These are phyloP conservation scores for Mirza zaza DNA, from an alignment of 2,113 vertebrate species.

Conservation along the genomic window DNA sequence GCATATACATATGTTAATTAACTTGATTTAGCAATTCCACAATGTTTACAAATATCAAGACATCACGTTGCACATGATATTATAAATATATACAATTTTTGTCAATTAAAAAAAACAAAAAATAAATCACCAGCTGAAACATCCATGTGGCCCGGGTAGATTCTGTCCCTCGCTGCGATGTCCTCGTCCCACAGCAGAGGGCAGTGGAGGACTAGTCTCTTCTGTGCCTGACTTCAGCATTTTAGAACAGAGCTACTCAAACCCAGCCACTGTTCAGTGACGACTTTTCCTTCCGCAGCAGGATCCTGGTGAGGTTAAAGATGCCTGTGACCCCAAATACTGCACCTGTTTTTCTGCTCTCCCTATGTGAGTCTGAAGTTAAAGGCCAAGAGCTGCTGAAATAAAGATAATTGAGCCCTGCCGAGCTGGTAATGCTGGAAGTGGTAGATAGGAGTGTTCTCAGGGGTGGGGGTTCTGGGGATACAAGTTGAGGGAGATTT, in stretches of 20 bases:
- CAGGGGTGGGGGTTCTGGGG: accelerated
- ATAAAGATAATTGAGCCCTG: neutral
- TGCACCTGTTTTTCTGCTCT: neutral
- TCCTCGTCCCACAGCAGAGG: conserved; percentile 66
- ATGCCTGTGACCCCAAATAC: neutral
- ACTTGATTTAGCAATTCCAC: neutral
- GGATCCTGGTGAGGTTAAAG: neutral
- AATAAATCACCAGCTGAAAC: neutral
- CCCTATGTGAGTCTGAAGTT: neutral
- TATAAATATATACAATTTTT: neutral
- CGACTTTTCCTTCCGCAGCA: neutral
- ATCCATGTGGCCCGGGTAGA: neutral
- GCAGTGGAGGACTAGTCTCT: conserved; percentile 52
- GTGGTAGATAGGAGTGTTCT: neutral
- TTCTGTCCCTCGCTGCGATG: neutral
- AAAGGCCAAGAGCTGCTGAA: neutral
- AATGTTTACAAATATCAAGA: neutral
- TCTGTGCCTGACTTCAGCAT: neutral
- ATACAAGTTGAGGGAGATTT: neutral
- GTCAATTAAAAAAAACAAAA: neutral
- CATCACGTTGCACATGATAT: neutral
- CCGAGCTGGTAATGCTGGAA: neutral
- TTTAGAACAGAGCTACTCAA: neutral
- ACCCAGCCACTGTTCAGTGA: neutral
- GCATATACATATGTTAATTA: neutral